These are phyloP conservation scores for Conistra vaccinii DNA, from an alignment of 2,888 invertebrate species.

Conservation along the genomic window DNA sequence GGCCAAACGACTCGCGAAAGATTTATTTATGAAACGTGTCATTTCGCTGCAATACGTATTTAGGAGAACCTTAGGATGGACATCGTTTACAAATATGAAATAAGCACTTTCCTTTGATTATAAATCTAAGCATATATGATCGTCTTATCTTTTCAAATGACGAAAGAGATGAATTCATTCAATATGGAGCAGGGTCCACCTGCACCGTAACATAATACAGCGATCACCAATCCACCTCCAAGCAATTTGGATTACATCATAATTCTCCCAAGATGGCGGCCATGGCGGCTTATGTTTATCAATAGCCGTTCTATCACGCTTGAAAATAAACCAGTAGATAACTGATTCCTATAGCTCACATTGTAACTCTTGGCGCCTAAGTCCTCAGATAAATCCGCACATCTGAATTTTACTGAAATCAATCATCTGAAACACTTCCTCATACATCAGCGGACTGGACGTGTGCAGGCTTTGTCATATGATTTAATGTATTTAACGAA, in stretches of 20 bases:
- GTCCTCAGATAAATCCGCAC: slow-evolving; percentile 11
- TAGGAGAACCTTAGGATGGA: background rate
- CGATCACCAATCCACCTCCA: background rate
- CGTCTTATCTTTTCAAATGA: background rate
- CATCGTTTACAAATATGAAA: background rate
- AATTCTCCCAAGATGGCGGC: slow-evolving; percentile 30
- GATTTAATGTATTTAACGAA: slow-evolving; percentile 43
- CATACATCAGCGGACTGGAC: background rate
- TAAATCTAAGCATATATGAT: slow-evolving; percentile 1
- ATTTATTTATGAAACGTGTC: background rate
- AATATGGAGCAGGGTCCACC: background rate
- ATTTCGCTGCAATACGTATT: background rate
- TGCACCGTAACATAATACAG: background rate
- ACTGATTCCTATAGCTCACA: slow-evolving; percentile 12
- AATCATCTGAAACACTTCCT: slow-evolving; percentile 13
- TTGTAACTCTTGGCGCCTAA: background rate
- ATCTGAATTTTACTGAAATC: slow-evolving; percentile 1
- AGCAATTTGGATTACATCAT: slow-evolving; percentile 46
- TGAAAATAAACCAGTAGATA: slow-evolving; percentile 14
- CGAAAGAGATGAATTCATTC: slow-evolving; percentile 16
- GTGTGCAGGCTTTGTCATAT: slow-evolving; percentile 7
- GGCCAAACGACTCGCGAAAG: background rate
- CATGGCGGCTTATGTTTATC: slow-evolving; percentile 14
- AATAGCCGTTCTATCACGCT: background rate
- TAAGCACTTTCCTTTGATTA: background rate